phyloP scores from a whole-genome alignment of 2,797 vertebrate species.

The Tenualosa thibaudeaui region DNA sequence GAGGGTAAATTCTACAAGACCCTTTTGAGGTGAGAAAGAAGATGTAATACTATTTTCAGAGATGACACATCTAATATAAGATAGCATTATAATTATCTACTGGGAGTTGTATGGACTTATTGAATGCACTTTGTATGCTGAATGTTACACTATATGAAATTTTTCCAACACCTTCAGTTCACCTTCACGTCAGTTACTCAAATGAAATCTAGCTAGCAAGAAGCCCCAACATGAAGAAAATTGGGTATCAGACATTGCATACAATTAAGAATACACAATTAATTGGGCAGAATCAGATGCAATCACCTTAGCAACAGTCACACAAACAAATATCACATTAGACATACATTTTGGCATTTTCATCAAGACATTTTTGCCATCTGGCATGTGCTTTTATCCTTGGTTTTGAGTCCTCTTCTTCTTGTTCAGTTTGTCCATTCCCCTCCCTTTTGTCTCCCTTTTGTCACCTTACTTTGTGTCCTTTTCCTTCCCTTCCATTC shows the following conservation, averaged over 20 bases:
- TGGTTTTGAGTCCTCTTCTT: neutral
- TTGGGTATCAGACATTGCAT: neutral
- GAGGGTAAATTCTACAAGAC: neutral
- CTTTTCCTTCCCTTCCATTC: neutral
- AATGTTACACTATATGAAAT: neutral
- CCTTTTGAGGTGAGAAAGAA: neutral
- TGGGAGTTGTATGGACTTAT: neutral
- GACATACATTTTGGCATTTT: neutral
- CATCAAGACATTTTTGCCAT: neutral
- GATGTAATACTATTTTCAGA: neutral
- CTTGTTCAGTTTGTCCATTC: slow-evolving; percentile 2
- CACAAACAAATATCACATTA: neutral
- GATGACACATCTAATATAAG: neutral
- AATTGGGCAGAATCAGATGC: neutral
- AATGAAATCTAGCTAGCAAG: neutral
- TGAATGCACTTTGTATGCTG: neutral
- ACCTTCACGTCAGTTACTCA: neutral
- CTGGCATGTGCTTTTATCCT: slow-evolving; percentile 39
- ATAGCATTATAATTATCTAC: neutral
- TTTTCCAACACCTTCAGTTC: neutral
- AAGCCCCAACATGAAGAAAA: neutral
- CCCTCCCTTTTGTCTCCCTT: slow-evolving; percentile 7
- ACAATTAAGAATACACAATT: neutral
- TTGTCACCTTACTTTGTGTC: neutral
- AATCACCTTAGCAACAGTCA: neutral